These are phyloP conservation scores for Sylvietta virens DNA, from an alignment of 2,113 vertebrate species.

Conservation along the genomic window DNA sequence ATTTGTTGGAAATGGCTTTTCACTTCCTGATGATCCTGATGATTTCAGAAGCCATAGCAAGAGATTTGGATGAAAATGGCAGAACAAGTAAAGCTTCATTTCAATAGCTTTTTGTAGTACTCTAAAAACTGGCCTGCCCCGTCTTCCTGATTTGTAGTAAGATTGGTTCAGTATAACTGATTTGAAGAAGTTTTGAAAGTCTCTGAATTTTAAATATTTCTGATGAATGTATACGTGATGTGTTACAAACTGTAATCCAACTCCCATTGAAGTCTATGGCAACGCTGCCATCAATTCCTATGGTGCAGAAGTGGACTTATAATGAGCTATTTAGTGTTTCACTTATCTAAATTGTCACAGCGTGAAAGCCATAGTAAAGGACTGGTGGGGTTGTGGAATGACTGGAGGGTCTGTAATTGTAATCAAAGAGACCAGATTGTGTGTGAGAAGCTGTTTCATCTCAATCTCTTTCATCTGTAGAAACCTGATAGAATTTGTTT, in stretches of 20 bases:
- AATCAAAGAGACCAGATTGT: slow-evolving; percentile 41
- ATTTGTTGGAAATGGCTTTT: not conserved
- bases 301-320: not conserved
- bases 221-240: not conserved
- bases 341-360: slow-evolving; percentile 54
- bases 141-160: not conserved
- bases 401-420: slow-evolving; percentile 32
- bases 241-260: not conserved
- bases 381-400: not conserved
- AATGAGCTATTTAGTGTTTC: slow-evolving; percentile 50
- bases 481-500: slow-evolving; percentile 30
- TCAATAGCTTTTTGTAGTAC: not conserved
- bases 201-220: not conserved
- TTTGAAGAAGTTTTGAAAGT: not conserved
- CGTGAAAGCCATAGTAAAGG: slow-evolving; percentile 30
- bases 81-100: not conserved
- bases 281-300: not conserved
- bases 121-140: not conserved
- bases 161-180: not conserved
- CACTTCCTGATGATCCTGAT: not conserved
- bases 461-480: slow-evolving; percentile 41
- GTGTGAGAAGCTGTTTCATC: slow-evolving; percentile 41
- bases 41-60: not conserved
- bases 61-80: not conserved
- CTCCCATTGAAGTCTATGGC: not conserved